Evolutionary conservation across 2,113 vertebrate genomes (phyloP).

Genomic region (Mobula hypostoma): DNA sequence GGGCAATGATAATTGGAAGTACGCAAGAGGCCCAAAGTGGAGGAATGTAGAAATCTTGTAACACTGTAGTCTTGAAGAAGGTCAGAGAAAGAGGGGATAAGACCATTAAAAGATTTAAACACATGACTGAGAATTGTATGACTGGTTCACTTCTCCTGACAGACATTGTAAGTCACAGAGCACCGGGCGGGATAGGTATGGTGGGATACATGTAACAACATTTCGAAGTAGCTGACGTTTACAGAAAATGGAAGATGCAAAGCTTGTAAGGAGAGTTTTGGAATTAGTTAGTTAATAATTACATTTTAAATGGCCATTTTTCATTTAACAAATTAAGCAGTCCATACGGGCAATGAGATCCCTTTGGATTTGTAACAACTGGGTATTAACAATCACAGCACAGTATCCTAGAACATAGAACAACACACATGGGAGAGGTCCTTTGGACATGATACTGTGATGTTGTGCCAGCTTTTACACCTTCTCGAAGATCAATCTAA

Average conservation of each 20-base stretch:
- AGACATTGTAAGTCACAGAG: background rate
- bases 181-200: background rate
- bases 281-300: background rate
- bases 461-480: no score
- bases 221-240: background rate
- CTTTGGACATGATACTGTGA: no score
- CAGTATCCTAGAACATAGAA: no score
- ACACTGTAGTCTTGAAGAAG: background rate
- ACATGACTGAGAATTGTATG: background rate
- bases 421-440: no score
- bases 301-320: background rate
- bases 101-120: background rate
- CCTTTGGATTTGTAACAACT: background rate
- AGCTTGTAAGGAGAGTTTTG: background rate
- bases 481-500: no score
- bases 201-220: background rate
- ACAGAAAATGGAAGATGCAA: background rate
- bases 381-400: no score
- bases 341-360: background rate
- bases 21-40: background rate
- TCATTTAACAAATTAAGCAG: background rate
- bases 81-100: background rate
- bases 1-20: background rate
- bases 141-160: background rate
- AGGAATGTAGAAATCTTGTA: background rate